Conservation (phyloP, 2,888 invertebrate species). For the Mellilla xanthometata region DNA sequence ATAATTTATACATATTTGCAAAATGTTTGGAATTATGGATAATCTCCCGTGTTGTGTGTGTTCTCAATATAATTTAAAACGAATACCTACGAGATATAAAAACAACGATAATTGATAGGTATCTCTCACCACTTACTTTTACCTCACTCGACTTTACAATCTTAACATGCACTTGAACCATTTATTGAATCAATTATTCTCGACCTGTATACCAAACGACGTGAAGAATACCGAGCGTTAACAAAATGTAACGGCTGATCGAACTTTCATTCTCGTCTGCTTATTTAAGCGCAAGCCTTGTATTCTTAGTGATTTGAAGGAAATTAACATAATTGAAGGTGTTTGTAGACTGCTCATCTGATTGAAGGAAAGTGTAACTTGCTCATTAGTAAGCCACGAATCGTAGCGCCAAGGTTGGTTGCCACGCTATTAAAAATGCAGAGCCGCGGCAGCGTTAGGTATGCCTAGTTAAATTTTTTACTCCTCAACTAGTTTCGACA, state of each 20-base stretch:
- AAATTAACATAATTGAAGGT: slow-evolving; percentile 32
- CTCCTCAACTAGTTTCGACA: slow-evolving; percentile 23
- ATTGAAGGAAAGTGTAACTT: slow-evolving; percentile 33
- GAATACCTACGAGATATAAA: too few species aligned
- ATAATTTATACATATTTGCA: too few species aligned
- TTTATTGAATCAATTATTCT: slow-evolving; percentile 12
- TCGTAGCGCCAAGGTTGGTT: slow-evolving; percentile 47
- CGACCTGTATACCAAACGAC: slow-evolving; percentile 10
- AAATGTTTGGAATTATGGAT: too few species aligned
- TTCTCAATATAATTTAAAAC: too few species aligned
- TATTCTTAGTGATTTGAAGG: slow-evolving; percentile 13
- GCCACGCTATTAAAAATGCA: slow-evolving; percentile 47
- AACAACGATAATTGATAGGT: too few species aligned
- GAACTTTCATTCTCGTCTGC: slow-evolving; percentile 26
- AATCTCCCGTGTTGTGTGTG: too few species aligned
- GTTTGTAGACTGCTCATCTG: slow-evolving; percentile 19
- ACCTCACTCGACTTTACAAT: neutral
- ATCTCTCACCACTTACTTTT: too few species aligned
- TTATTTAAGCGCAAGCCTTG: slow-evolving; percentile 7
- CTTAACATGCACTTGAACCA: slow-evolving; percentile 7
- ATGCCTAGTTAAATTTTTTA: slow-evolving; percentile 40
- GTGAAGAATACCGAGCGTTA: neutral
- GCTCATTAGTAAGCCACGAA: slow-evolving; percentile 47
- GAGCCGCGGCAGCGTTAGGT: slow-evolving; percentile 38
- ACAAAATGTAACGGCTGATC: slow-evolving; percentile 15